Evolutionary conservation across 2,888 invertebrate genomes (phyloP).

Genomic region (Adela reaumurella): DNA sequence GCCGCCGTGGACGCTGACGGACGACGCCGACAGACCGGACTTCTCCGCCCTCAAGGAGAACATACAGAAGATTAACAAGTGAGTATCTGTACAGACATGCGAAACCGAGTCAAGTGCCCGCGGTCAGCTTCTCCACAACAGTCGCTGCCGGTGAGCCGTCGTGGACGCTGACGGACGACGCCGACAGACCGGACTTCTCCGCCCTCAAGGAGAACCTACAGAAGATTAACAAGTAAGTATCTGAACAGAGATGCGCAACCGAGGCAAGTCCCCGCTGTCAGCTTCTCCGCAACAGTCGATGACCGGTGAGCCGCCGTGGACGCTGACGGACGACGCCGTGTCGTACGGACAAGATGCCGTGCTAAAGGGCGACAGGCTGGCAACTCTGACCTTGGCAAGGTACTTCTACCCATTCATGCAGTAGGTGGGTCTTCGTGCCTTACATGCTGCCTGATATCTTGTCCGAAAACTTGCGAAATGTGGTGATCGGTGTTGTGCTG

Average conservation of each 20-base stretch:
- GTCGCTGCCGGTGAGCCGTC: constrained; percentile 49
- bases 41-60: constrained; percentile 84
- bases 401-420: too few relatives aligned
- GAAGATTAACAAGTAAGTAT: constrained; percentile 81
- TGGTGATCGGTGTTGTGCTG: too few relatives aligned
- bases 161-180: constrained; percentile 79
- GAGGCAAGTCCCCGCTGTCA: constrained; percentile 47
- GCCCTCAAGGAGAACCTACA: constrained; percentile 81
- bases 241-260: constrained; percentile 45
- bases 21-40: constrained; percentile 85
- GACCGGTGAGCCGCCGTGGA: constrained; percentile 63
- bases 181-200: constrained; percentile 87
- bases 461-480: too few relatives aligned
- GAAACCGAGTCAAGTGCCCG: constrained; percentile 47
- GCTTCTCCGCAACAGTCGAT: constrained; percentile 47
- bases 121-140: constrained; percentile 46
- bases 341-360: too few relatives aligned
- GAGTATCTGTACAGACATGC: constrained; percentile 51
- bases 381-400: too few relatives aligned
- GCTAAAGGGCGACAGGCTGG: too few relatives aligned
- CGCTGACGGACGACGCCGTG: constrained; percentile 76
- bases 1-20: constrained; percentile 71
- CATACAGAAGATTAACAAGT: constrained; percentile 87
- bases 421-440: too few relatives aligned
- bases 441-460: too few relatives aligned